Evolutionary conservation across 92 coral and sea anemone species (phyloP).

Genomic region (Bergia puertoricense): DNA sequence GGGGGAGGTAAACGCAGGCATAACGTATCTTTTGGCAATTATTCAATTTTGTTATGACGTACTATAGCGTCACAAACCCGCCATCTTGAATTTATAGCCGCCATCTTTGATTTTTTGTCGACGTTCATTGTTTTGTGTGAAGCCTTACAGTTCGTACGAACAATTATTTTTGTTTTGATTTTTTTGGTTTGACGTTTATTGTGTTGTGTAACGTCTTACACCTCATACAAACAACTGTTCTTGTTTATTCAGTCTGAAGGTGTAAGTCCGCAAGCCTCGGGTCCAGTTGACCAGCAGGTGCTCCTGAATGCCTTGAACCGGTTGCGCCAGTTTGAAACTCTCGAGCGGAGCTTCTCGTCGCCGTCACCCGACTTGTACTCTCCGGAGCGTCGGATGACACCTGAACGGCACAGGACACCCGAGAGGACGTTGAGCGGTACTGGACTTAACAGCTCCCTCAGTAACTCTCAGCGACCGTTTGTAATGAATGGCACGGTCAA

Average conservation of each 20-base stretch:
- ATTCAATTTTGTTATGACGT: too few species aligned
- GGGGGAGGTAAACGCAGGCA: too few species aligned
- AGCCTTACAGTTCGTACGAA: too few species aligned
- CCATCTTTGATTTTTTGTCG: background rate
- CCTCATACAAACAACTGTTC: background rate
- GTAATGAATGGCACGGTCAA: conserved; percentile 24
- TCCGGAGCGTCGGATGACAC: conserved; percentile 52
- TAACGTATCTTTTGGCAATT: too few species aligned
- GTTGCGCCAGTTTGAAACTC: conserved; percentile 69
- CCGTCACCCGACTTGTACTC: conserved; percentile 79
- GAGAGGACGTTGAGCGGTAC: conserved; percentile 57
- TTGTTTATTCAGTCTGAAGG: conserved; percentile 54
- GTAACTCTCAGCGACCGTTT: conserved; percentile 47
- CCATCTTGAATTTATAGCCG: background rate
- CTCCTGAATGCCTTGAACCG: conserved; percentile 77
- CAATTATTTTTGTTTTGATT: too few species aligned
- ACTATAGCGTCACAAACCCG: background rate
- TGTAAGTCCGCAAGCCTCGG: conserved; percentile 75
- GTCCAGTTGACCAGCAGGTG: conserved; percentile 77
- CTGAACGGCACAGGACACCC: conserved; percentile 58
- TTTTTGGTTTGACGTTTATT: background rate
- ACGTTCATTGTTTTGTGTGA: too few species aligned
- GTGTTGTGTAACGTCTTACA: background rate
- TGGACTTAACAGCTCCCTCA: conserved; percentile 44
- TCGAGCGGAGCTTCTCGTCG: conserved; percentile 66